Evolutionary conservation across 2,113 vertebrate species (phyloP).

Genomic region (Aptenodytes patagonicus): DNA sequence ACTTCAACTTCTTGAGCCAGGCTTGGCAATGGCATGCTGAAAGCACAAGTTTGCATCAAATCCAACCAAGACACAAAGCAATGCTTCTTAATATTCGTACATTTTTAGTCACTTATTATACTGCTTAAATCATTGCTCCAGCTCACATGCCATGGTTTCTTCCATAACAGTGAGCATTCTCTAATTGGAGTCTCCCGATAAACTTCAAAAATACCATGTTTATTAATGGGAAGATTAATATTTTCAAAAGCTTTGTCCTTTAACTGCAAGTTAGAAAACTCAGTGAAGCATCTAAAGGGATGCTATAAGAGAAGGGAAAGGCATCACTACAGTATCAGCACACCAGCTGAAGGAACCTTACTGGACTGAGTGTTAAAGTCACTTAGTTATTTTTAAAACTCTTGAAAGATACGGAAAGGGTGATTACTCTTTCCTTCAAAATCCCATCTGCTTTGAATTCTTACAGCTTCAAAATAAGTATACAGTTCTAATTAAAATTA

Average conservation of each 20-base stretch:
- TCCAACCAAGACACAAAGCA: not conserved
- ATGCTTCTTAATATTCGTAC: not conserved
- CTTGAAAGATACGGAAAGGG: not conserved
- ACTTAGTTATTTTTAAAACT: conserved; percentile 21
- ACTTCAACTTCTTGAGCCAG: not conserved
- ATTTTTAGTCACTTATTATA: not conserved
- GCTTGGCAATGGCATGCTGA: not conserved
- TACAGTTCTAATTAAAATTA: conserved; percentile 53
- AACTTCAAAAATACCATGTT: not conserved
- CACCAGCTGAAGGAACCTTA: not conserved
- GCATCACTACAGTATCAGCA: not conserved
- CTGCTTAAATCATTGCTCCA: not conserved
- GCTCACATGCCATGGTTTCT: not conserved
- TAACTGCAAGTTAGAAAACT: not conserved
- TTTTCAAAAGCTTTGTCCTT: conserved; percentile 2
- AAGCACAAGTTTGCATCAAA: not conserved
- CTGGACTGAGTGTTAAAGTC: not conserved
- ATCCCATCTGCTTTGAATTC: conserved; percentile 53
- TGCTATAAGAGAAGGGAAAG: not conserved
- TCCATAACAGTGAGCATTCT: not conserved
- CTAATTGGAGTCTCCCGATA: not conserved
- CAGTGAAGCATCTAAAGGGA: not conserved
- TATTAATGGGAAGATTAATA: not conserved
- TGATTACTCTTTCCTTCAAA: conserved; percentile 22
- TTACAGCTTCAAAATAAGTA: conserved; percentile 25